Conservation (phyloP, 2,113 vertebrate species). For the Brachypteracias leptosomus region DNA sequence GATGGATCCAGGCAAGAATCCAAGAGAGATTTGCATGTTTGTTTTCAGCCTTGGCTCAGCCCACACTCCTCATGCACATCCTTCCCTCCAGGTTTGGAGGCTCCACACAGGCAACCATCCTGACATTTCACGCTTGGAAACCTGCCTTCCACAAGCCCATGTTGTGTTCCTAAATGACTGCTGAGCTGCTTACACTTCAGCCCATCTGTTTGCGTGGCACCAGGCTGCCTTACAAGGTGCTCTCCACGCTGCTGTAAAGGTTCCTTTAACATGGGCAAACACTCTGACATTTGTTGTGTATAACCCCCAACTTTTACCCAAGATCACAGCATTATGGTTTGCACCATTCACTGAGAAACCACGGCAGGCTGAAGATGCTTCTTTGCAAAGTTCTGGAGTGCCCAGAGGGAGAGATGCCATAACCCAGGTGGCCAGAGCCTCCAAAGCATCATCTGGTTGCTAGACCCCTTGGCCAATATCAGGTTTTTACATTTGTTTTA, state of each 20-base stretch:
- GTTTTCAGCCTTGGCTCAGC: background rate
- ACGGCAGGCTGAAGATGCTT: background rate
- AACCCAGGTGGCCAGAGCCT: background rate
- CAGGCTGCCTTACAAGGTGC: constrained; percentile 58
- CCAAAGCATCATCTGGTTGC: background rate
- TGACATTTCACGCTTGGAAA: constrained; percentile 20
- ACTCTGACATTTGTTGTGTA: background rate
- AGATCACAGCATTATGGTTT: background rate
- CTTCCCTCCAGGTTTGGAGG: background rate
- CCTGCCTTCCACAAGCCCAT: constrained; percentile 29
- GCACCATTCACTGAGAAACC: background rate
- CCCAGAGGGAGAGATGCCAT: background rate
- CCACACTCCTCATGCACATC: background rate
- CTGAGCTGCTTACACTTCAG: background rate
- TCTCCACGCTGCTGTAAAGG: no score
- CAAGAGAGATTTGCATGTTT: constrained; percentile 12
- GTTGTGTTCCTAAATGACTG: constrained; percentile 21
- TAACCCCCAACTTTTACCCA: background rate
- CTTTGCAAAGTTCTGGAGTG: background rate
- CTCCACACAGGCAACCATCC: background rate
- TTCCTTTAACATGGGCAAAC: background rate
- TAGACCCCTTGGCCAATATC: background rate
- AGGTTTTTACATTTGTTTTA: background rate
- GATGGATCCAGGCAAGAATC: constrained; percentile 5
- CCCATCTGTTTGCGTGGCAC: constrained; percentile 63